Conservation (phyloP, 2,888 invertebrate species). For the Cosmia pyralina region DNA sequence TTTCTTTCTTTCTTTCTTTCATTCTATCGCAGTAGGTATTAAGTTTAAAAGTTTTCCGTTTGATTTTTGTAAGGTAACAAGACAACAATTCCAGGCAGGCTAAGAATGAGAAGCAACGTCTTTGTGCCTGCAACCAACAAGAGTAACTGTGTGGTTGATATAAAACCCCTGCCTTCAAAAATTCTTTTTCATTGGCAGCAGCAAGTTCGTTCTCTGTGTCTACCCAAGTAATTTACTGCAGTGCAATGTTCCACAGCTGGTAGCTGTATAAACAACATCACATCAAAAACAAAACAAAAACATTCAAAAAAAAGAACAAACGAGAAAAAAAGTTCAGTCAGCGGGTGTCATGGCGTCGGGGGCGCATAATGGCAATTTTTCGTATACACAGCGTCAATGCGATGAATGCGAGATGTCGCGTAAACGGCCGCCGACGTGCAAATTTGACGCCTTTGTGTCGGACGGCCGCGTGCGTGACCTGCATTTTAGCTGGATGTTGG, state of each 20-base stretch:
- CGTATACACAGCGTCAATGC: conserved; percentile 85
- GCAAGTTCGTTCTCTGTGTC: no score
- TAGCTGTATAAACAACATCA: conserved; percentile 18
- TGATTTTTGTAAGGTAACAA: no score
- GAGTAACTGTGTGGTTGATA: no score
- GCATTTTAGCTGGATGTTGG: conserved; percentile 72
- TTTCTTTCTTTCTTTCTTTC: no score
- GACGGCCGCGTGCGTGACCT: conserved; percentile 82
- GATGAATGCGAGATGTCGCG: conserved; percentile 87
- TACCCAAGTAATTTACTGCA: neutral
- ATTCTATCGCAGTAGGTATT: no score
- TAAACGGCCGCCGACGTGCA: conserved; percentile 89
- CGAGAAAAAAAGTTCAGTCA: conserved; percentile 50
- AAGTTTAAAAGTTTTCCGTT: no score
- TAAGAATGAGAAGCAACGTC: no score
- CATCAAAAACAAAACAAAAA: conserved; percentile 45
- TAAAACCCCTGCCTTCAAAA: no score
- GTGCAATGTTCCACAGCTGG: neutral
- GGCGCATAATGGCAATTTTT: conserved; percentile 87
- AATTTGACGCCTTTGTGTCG: conserved; percentile 89
- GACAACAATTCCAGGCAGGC: no score
- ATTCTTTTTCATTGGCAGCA: no score
- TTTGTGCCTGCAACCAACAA: no score
- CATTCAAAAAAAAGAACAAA: conserved; percentile 49
- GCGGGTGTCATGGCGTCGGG: conserved; percentile 80